Percentiles rank a stretch among this genome's conserved stretches.
Evolutionary conservation across 1,140 invertebrate species (phyloP).

Genomic region (Nasonia giraulti): DNA sequence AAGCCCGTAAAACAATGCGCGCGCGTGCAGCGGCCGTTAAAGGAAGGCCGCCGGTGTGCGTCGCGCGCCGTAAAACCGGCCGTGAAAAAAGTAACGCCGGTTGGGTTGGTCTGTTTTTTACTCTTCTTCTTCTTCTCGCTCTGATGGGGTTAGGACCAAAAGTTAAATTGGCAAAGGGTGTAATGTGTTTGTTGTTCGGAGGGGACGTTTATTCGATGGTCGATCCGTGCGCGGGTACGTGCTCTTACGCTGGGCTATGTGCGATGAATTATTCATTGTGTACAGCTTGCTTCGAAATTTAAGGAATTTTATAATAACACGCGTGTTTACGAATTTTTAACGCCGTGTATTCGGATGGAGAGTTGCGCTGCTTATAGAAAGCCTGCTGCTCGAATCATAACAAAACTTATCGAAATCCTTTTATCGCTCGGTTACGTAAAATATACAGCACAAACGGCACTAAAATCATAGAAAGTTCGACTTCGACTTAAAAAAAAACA

Average conservation of each 20-base stretch:
- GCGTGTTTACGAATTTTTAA: too few relatives aligned
- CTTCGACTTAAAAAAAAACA: neutral
- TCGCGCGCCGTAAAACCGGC: neutral
- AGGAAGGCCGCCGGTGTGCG: neutral
- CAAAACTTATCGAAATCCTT: neutral
- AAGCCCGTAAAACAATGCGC: neutral
- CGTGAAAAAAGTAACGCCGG: neutral
- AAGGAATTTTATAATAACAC: too few relatives aligned
- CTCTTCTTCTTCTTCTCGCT: neutral
- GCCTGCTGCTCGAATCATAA: neutral
- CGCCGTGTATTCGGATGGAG: too few relatives aligned
- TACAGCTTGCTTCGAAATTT: neutral
- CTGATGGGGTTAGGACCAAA: neutral
- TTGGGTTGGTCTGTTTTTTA: neutral
- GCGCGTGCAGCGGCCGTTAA: constrained; percentile 8
- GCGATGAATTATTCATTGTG: too few relatives aligned
- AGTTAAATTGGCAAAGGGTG: neutral
- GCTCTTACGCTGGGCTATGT: too few relatives aligned
- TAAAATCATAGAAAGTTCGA: neutral
- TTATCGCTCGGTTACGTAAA: neutral
- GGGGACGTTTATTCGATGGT: neutral
- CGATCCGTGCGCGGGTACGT: too few relatives aligned
- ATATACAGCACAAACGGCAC: neutral
- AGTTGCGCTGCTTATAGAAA: neutral
- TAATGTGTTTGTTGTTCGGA: neutral